phyloP scores from a whole-genome alignment of 1,140 invertebrate species.

The Hyposmocoma kahamanoa region DNA sequence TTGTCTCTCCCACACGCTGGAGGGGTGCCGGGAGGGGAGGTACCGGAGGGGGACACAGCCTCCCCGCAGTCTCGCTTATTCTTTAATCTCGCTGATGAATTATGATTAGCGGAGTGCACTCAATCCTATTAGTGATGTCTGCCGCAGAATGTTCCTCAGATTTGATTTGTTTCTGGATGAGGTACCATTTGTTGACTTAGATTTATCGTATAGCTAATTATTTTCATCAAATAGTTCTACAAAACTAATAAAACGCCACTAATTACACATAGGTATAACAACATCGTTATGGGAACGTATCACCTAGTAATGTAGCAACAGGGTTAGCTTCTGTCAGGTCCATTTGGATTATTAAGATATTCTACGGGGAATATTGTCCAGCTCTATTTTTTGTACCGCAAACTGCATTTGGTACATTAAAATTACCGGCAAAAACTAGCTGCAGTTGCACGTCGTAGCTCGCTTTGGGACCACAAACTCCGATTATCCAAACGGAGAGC shows the following conservation, averaged over 20 bases:
- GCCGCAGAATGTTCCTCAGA: constrained; percentile 40
- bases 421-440: constrained; percentile 66
- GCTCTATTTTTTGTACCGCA: too few relatives aligned
- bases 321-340: too few relatives aligned
- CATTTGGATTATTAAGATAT: too few relatives aligned
- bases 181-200: too few relatives aligned
- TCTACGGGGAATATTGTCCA: too few relatives aligned
- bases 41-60: not conserved
- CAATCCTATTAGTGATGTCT: constrained; percentile 55
- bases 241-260: too few relatives aligned
- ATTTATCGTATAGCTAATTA: too few relatives aligned
- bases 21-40: too few relatives aligned
- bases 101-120: constrained; percentile 71
- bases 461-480: constrained; percentile 70
- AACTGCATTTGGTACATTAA: constrained; percentile 62
- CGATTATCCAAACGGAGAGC: constrained; percentile 65
- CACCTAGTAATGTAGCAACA: too few relatives aligned
- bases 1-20: constrained; percentile 56
- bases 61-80: constrained; percentile 47
- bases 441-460: constrained; percentile 53
- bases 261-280: too few relatives aligned
- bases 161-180: constrained; percentile 36
- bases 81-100: constrained; percentile 72
- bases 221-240: too few relatives aligned
- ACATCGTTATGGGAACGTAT: too few relatives aligned